Evolutionary conservation across 1,140 invertebrate genomes (phyloP).

Genomic region (Monochamus saltuarius): DNA sequence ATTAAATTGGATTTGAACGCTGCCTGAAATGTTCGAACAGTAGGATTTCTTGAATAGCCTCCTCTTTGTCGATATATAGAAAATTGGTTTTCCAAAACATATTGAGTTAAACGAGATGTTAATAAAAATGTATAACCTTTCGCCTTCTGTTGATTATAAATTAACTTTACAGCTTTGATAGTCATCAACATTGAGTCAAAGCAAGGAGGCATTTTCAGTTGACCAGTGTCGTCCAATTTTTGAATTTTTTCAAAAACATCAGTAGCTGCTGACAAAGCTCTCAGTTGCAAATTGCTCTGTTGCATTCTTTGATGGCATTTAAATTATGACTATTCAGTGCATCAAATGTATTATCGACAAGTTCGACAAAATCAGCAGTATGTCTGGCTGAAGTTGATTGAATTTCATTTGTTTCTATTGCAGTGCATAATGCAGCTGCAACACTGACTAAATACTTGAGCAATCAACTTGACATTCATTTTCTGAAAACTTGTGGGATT

Average conservation of each 20-base stretch:
- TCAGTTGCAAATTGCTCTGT: neutral
- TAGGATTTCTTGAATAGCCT: too few species aligned
- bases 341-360: slow-evolving; percentile 38
- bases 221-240: slow-evolving; percentile 11
- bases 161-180: slow-evolving; percentile 25
- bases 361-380: slow-evolving; percentile 32
- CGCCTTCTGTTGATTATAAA: too few species aligned
- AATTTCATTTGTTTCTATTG: slow-evolving; percentile 29
- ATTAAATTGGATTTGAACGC: too few species aligned
- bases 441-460: slow-evolving; percentile 41
- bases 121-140: too few species aligned
- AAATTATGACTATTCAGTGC: slow-evolving; percentile 28
- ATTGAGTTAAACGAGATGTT: too few species aligned
- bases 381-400: slow-evolving; percentile 17
- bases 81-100: too few species aligned
- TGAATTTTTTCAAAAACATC: slow-evolving; percentile 5
- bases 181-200: slow-evolving; percentile 28
- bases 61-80: too few species aligned
- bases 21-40: too few species aligned
- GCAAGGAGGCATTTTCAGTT: slow-evolving; percentile 15
- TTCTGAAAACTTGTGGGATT: slow-evolving; percentile 43
- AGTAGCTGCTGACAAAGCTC: neutral
- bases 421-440: slow-evolving; percentile 33
- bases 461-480: slow-evolving; percentile 41
- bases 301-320: slow-evolving; percentile 20